Conservation (phyloP, 2,797 vertebrate genomes). For the Peromyscus melanophrys region DNA sequence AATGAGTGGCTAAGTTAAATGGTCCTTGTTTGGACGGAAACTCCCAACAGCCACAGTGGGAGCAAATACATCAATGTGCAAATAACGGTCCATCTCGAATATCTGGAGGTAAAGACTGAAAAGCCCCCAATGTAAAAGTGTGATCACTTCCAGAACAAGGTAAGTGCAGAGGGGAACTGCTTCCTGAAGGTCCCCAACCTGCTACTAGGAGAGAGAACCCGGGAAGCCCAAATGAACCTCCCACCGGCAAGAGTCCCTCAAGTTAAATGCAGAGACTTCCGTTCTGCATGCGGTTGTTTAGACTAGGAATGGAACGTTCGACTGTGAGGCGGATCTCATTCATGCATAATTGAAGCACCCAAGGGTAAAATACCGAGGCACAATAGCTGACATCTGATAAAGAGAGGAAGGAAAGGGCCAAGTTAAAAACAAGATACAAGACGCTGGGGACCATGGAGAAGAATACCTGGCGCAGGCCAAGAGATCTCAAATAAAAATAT, state of each 20-base stretch:
- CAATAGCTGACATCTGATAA: constrained; percentile 89
- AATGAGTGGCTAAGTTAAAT: constrained; percentile 12
- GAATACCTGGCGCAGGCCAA: constrained; percentile 84
- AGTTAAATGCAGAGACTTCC: constrained; percentile 87
- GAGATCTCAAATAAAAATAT: constrained; percentile 87
- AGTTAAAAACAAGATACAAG: constrained; percentile 88
- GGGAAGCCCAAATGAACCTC: constrained; percentile 51
- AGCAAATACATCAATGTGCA: background rate
- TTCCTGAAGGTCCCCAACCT: constrained; percentile 44
- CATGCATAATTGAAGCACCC: constrained; percentile 91
- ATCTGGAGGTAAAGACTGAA: background rate
- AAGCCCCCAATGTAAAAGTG: background rate
- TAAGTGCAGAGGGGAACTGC: background rate
- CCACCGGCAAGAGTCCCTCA: constrained; percentile 81
- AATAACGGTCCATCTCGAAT: background rate
- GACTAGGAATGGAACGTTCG: constrained; percentile 85
- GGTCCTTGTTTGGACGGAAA: constrained; percentile 19
- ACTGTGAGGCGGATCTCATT: constrained; percentile 86
- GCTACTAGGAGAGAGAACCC: constrained; percentile 55
- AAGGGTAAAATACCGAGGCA: constrained; percentile 88
- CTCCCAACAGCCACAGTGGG: background rate
- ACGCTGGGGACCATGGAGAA: constrained; percentile 84
- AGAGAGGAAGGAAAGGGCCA: constrained; percentile 83
- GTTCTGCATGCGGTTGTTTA: constrained; percentile 86
- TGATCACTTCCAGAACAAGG: background rate